These are phyloP conservation scores for Amphimallon solstitiale DNA, from an alignment of 2,888 invertebrate genomes.

Conservation along the genomic window DNA sequence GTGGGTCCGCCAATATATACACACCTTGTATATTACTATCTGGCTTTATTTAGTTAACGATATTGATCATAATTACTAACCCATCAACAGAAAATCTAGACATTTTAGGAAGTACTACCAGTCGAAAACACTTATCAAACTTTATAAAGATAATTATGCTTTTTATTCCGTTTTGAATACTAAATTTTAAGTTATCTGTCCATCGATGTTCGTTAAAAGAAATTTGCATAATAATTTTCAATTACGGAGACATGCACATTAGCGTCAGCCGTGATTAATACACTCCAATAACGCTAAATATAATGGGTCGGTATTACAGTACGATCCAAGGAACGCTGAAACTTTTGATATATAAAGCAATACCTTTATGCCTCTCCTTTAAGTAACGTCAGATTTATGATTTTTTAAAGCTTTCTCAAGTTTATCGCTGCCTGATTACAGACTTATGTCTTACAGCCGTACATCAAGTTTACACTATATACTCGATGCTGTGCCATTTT, in stretches of 20 bases:
- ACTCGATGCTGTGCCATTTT: not conserved
- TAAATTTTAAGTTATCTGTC: no score
- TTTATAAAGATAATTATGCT: no score
- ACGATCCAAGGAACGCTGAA: not conserved
- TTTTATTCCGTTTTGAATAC: no score
- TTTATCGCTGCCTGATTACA: slow-evolving; percentile 27
- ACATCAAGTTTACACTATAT: slow-evolving; percentile 18
- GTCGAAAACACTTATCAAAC: no score
- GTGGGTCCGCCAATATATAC: no score
- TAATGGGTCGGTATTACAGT: not conserved
- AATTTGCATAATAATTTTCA: slow-evolving; percentile 17
- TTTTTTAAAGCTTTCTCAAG: slow-evolving; percentile 10
- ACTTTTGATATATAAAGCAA: slow-evolving; percentile 20
- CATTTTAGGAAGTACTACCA: no score
- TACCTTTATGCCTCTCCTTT: slow-evolving; percentile 3
- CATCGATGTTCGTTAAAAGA: no score
- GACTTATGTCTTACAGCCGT: slow-evolving; percentile 1
- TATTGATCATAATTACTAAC: no score
- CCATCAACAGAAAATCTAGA: no score
- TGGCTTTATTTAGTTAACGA: no score
- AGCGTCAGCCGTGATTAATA: slow-evolving; percentile 19
- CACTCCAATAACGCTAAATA: slow-evolving; percentile 2
- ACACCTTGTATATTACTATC: no score
- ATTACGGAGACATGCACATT: slow-evolving; percentile 12
- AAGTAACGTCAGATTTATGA: slow-evolving; percentile 11